Evolutionary conservation across 1,140 invertebrate species (phyloP).

Genomic region (Oncopodura yosiiana): DNA sequence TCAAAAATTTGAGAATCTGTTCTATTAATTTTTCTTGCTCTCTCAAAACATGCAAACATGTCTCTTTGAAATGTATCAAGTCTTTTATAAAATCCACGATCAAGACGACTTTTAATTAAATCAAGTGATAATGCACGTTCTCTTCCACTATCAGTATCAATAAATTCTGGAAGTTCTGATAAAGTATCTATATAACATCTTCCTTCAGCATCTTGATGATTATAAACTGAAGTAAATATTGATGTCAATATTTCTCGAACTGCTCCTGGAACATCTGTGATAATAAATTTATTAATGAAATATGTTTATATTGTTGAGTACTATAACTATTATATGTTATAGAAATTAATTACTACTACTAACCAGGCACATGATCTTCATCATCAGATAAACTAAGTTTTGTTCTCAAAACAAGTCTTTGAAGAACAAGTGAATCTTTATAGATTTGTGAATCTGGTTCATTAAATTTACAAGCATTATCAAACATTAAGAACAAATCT

Average conservation of each 20-base stretch:
- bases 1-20: conserved; percentile 91
- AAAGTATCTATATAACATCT: conserved; percentile 92
- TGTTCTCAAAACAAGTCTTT: conserved; percentile 82
- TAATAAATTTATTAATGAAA: too few species aligned
- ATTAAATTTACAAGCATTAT: conserved; percentile 99
- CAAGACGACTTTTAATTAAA: conserved; percentile 70
- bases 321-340: too few species aligned
- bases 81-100: conserved; percentile 79
- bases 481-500: conserved; percentile 95
- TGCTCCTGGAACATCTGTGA: conserved; percentile 75
- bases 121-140: conserved; percentile 69
- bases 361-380: conserved; percentile 72
- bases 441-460: conserved; percentile 98
- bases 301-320: too few species aligned
- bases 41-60: conserved; percentile 84
- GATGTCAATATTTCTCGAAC: conserved; percentile 85
- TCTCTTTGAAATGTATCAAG: conserved; percentile 95
- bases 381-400: conserved; percentile 78
- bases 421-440: conserved; percentile 90
- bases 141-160: conserved; percentile 63
- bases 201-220: conserved; percentile 91
- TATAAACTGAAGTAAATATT: conserved; percentile 87
- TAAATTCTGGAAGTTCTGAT: conserved; percentile 82
- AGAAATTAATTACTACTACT: too few species aligned
- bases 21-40: conserved; percentile 71